Evolutionary conservation across 2,888 invertebrate species (phyloP).

Genomic region (Limnephilus marmoratus): DNA sequence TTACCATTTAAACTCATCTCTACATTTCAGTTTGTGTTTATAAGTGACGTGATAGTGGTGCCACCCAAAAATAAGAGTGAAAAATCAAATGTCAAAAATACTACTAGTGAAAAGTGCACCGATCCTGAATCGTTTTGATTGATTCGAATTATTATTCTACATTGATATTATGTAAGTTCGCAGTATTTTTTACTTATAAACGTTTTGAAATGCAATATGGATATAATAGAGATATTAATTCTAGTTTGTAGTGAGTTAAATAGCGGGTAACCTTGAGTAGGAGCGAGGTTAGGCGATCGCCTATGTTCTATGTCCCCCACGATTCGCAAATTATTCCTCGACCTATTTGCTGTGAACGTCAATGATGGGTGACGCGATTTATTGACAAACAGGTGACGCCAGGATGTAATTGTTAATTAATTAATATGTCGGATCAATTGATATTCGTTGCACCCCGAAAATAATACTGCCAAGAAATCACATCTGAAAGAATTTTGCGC

Average conservation of each 20-base stretch:
- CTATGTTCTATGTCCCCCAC: background rate
- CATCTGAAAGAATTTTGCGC: background rate
- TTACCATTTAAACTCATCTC: background rate
- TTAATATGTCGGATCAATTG: background rate
- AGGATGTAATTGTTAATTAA: background rate
- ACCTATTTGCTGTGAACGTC: conserved; percentile 48
- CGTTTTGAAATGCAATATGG: background rate
- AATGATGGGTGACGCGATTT: conserved; percentile 23
- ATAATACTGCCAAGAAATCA: background rate
- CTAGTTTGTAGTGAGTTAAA: background rate
- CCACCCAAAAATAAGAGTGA: conserved; percentile 35
- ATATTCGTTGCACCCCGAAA: background rate
- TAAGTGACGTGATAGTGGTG: conserved; percentile 12
- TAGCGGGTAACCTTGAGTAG: conserved; percentile 46
- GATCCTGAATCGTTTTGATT: conserved; percentile 36
- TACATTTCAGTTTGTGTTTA: background rate
- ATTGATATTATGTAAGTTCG: conserved; percentile 49
- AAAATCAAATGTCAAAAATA: conserved; percentile 21
- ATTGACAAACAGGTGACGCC: conserved; percentile 29
- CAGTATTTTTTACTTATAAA: conserved; percentile 24
- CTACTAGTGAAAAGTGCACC: conserved; percentile 37
- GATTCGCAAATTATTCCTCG: conserved; percentile 36
- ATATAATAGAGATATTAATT: background rate
- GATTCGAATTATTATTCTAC: conserved; percentile 32
- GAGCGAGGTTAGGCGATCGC: conserved; percentile 47